Conservation (phyloP, 2,888 invertebrate genomes). For the Zeuzera pyrina region DNA sequence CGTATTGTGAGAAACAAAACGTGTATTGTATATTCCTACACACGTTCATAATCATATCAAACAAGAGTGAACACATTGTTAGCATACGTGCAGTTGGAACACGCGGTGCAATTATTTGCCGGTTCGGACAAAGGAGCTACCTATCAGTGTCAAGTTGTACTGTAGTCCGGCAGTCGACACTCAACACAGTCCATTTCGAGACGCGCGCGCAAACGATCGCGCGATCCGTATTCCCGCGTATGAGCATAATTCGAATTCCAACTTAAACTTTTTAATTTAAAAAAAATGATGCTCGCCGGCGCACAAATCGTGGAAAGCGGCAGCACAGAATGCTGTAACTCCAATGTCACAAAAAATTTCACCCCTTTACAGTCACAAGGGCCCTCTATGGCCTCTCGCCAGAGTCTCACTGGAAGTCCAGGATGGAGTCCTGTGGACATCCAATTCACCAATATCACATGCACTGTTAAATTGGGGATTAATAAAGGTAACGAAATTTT, state of each 20-base stretch:
- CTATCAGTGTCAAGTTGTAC: too few relatives aligned
- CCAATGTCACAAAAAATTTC: conserved; percentile 12
- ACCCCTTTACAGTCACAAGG: conserved; percentile 3
- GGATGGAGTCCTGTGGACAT: conserved; percentile 76
- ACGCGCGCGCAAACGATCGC: conserved; percentile 47
- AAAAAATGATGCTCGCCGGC: conserved; percentile 61
- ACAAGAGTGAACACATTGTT: too few relatives aligned
- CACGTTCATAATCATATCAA: too few relatives aligned
- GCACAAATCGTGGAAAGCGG: conserved; percentile 55
- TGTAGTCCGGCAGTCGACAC: conserved; percentile 1
- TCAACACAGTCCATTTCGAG: conserved; percentile 3
- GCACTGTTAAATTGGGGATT: conserved; percentile 80
- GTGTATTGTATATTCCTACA: too few relatives aligned
- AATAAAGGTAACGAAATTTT: conserved; percentile 75
- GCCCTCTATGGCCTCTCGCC: conserved; percentile 10
- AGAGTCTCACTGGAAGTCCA: conserved; percentile 35
- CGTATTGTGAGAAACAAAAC: too few relatives aligned
- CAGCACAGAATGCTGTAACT: conserved; percentile 43
- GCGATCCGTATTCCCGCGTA: conserved; percentile 32
- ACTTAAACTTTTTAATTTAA: too few relatives aligned
- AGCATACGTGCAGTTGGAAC: too few relatives aligned
- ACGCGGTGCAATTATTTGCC: too few relatives aligned
- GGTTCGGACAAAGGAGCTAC: conserved; percentile 2
- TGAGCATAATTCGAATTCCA: conserved; percentile 30
- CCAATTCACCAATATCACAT: conserved; percentile 81